Evolutionary conservation across 2,797 vertebrate genomes (phyloP).

Genomic region (Iguana delicatissima): DNA sequence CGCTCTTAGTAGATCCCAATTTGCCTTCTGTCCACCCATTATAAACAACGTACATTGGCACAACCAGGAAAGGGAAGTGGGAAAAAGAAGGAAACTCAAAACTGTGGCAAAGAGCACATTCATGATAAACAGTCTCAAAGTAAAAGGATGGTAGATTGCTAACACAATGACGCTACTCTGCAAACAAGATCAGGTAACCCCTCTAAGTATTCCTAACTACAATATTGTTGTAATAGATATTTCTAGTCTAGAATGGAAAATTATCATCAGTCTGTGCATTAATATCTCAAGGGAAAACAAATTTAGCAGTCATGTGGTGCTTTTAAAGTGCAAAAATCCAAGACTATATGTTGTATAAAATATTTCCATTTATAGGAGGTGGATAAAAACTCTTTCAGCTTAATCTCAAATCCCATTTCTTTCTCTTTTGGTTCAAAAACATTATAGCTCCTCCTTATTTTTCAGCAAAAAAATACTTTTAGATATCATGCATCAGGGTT

Average conservation of each 20-base stretch:
- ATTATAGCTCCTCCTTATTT: not conserved
- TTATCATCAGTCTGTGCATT: slow-evolving; percentile 25
- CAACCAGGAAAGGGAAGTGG: not conserved
- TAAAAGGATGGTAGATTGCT: not conserved
- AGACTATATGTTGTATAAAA: not conserved
- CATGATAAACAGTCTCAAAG: not conserved
- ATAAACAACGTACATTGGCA: not conserved
- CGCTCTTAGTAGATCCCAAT: not conserved
- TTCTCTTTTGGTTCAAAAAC: not conserved
- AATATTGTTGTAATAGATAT: not conserved
- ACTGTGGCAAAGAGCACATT: not conserved
- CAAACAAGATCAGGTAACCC: not conserved
- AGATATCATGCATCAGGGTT: slow-evolving; percentile 13
- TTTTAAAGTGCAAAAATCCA: not conserved
- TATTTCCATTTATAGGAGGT: not conserved
- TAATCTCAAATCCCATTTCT: not conserved
- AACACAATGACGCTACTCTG: not conserved
- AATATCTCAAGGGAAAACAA: slow-evolving; percentile 22
- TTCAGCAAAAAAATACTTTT: slow-evolving; percentile 24
- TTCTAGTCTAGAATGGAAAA: not conserved
- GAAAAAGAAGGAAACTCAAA: not conserved
- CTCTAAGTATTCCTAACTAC: slow-evolving; percentile 19
- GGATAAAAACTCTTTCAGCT: not conserved
- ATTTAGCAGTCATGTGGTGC: slow-evolving; percentile 6
- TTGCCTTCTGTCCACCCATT: not conserved